Evolutionary conservation across 2,113 vertebrate species (phyloP), one percentile per base, ranked within the genome.

Genomic region (Macaca fascicularis): DNA sequence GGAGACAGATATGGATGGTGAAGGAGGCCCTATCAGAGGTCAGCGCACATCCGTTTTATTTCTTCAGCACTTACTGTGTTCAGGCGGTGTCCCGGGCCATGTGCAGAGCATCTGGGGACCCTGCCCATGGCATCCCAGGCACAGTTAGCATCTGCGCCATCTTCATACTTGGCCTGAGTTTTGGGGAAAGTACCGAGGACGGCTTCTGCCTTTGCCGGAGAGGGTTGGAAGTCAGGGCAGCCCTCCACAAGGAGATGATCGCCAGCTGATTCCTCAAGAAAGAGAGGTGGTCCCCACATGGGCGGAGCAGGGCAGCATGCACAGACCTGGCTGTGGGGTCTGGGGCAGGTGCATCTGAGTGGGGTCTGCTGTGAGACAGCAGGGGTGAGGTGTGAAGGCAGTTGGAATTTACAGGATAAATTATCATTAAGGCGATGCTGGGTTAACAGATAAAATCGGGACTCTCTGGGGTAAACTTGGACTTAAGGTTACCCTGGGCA

Each of bases 11-110:
- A 25, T 7, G 9, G 38, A 38, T 38, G 38, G 38, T 38, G 38
- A 38, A 38, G 38, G 38, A 38, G 38, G 38, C 38, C 38, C 38
- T 38, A 38, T 38, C 38, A 38, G 38, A 38, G 38, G 38, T 38
- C 38, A 27, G 59, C 1, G 1, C 25, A 61, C 1, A 0, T 61
- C 4, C 0, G 59, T 61, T 61, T 67, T 52, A 11, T 43, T 38
- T 43, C 50, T 30, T 32, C 16, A 32, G 23, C 59, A 27, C 25
- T 72, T 25, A 0, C 27, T 6, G 23, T 50, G 25, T 61, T 74
- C 16, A 72, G 35, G 40, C 43, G 16, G 59, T 52, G 7, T 12
- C 20, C 8, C 40, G 11, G 75, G 55, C 32, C 59, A n/a, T 69
- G 38, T 17, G 3, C 1, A 25, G 59, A 48, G n/a, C 84, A 22